phyloP scores from a whole-genome alignment of 1,140 invertebrate genomes.

The Caerostris extrusa region DNA sequence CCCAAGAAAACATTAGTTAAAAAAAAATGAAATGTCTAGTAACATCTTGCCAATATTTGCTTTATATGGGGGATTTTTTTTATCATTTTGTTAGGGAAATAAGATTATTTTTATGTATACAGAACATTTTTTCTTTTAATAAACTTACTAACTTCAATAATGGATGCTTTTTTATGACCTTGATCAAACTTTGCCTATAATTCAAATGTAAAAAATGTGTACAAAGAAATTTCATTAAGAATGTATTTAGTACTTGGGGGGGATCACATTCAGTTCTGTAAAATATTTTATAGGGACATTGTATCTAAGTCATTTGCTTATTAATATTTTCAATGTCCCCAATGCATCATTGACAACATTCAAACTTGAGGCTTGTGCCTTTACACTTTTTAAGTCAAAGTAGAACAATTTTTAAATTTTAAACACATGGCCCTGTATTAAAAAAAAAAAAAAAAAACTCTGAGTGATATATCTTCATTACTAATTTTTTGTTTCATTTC shows the following conservation, averaged over 20 bases:
- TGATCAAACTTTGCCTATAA: not conserved
- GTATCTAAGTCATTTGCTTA: not conserved
- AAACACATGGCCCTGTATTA: not conserved
- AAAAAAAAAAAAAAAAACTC: too few species aligned
- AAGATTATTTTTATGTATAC: constrained; percentile 26
- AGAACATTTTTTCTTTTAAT: not conserved
- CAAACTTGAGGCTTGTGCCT: not conserved
- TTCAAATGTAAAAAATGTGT: not conserved
- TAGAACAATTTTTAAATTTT: not conserved
- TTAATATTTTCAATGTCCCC: not conserved
- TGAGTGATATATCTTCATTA: too few species aligned
- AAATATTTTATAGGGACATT: not conserved
- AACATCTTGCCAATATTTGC: not conserved
- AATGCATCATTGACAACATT: not conserved
- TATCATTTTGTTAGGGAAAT: not conserved
- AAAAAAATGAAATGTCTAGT: not conserved
- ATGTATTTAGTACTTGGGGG: not conserved
- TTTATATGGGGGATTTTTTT: not conserved
- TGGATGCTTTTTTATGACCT: not conserved
- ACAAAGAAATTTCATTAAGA: constrained; percentile 1
- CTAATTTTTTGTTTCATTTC: too few species aligned
- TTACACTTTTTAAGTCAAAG: not conserved
- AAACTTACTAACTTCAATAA: not conserved
- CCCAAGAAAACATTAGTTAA: not conserved
- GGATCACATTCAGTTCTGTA: not conserved